Conservation (phyloP, 2,797 vertebrate species). For the Synaphobranchus kaupii region DNA sequence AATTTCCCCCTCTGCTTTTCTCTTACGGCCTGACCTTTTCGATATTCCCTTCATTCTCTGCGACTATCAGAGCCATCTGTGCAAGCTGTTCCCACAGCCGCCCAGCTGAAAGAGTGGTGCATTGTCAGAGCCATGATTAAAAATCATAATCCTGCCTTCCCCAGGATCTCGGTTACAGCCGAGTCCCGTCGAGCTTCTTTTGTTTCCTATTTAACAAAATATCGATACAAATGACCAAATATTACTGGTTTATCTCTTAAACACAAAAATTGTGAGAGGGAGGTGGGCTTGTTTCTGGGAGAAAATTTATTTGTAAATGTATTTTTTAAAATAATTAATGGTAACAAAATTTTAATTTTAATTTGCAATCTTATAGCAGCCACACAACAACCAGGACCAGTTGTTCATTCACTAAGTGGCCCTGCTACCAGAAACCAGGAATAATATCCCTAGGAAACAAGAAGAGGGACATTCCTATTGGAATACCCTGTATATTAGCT, state of each 20-base stretch:
- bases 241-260: not conserved
- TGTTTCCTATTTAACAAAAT: not conserved
- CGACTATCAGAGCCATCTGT: slow-evolving; percentile 5
- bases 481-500: too few relatives aligned
- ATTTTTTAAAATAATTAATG: not conserved
- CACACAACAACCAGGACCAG: not conserved
- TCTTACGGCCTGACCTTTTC: slow-evolving; percentile 1
- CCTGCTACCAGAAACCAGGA: too few relatives aligned
- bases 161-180: not conserved
- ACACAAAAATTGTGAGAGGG: not conserved
- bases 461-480: too few relatives aligned
- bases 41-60: not conserved
- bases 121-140: not conserved
- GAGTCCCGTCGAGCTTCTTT: not conserved
- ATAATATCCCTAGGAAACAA: too few relatives aligned
- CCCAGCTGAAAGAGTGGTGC: not conserved
- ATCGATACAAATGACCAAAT: not conserved
- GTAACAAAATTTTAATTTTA: not conserved
- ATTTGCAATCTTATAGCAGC: not conserved
- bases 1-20: not conserved
- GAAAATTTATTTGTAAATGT: not conserved
- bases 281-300: not conserved
- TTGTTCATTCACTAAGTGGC: not conserved
- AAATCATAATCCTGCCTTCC: not conserved
- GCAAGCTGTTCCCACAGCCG: not conserved